Percentiles rank a stretch among this genome's conserved stretches.
Conservation (phyloP, 2,113 vertebrate species). For the Lasiurus cinereus region DNA sequence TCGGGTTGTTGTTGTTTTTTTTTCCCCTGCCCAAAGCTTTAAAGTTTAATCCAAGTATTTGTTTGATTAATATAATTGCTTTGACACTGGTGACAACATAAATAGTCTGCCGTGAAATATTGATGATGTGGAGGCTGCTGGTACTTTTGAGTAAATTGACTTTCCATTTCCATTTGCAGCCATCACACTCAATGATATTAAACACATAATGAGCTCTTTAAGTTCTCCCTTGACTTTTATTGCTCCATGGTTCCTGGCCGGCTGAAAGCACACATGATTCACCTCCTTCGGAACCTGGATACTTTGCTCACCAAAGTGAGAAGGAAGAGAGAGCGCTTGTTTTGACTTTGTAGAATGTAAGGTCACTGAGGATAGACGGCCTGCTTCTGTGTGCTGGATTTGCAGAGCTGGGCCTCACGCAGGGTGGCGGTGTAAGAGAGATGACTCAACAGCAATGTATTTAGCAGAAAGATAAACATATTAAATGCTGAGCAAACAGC, state of each 20-base stretch:
- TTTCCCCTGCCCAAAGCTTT: neutral
- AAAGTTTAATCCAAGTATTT: neutral
- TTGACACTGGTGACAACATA: neutral
- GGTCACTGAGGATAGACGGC: neutral
- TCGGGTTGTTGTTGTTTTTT: no score
- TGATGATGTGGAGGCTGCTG: neutral
- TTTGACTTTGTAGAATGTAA: conserved; percentile 1
- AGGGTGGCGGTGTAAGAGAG: neutral
- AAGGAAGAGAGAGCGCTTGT: conserved; percentile 4
- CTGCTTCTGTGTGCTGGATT: neutral
- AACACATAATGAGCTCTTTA: neutral
- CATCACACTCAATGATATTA: neutral
- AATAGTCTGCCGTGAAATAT: neutral
- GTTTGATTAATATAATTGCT: conserved; percentile 22
- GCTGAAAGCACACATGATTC: neutral
- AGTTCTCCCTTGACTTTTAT: conserved; percentile 27
- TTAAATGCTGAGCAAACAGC: conserved; percentile 64
- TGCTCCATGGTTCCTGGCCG: neutral
- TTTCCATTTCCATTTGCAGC: conserved; percentile 24
- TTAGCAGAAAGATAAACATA: conserved; percentile 72
- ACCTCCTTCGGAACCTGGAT: neutral
- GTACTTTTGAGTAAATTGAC: neutral
- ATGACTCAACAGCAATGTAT: conserved; percentile 57
- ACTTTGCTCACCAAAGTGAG: neutral
- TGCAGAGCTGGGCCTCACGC: conserved; percentile 29